Evolutionary conservation across 2,797 vertebrate genomes (phyloP), one percentile per base, ranked within the genome.

Genomic region (Trachurus trachurus): DNA sequence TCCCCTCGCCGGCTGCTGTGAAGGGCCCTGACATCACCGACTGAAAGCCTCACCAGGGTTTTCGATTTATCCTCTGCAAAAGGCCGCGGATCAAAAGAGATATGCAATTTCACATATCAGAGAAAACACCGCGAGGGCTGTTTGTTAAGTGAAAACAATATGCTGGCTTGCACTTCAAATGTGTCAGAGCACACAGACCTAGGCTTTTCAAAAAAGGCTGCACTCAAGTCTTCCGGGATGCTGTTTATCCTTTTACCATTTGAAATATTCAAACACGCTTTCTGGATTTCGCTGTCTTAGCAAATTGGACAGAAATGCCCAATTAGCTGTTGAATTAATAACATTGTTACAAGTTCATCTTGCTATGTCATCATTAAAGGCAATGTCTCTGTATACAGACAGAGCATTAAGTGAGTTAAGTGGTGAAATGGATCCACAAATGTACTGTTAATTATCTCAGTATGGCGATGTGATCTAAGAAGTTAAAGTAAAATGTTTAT

Each of bases 31-130:
- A 84, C 67, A 66, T 64, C 21, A 44, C 22, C 16, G 6, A 50
- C 11, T 62, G 59, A 82, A 82, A 82, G 66, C 70, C 67, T 81
- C 66, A 70, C 74, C 17, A n/a, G 66, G 64, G 76, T 78, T 80
- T 80, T 70, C 22, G 13, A 71, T 82, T 75, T 71, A 88, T 80
- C 22, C 66, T 68, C 58, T 57, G 74, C 69, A 79, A 75, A 78
- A 74, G 42, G 81, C 57, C 39, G 47, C 7, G 67, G 71, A 91
- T 90, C 75, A 91, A 92, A 88, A 87, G 84, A 88, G 62, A 87
- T 82, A 52, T 57, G 75, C 75, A 81, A 84, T 86, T 79, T 82
- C 66, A 77, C 79, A 85, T 83, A 85, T 87, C 79, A 84, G 78
- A 84, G 82, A 76, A 81, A 88, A 86, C 66, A 84, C 78, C 44